Evolutionary conservation across 2,797 vertebrate genomes (phyloP).

Genomic region (Hirundo rustica): DNA sequence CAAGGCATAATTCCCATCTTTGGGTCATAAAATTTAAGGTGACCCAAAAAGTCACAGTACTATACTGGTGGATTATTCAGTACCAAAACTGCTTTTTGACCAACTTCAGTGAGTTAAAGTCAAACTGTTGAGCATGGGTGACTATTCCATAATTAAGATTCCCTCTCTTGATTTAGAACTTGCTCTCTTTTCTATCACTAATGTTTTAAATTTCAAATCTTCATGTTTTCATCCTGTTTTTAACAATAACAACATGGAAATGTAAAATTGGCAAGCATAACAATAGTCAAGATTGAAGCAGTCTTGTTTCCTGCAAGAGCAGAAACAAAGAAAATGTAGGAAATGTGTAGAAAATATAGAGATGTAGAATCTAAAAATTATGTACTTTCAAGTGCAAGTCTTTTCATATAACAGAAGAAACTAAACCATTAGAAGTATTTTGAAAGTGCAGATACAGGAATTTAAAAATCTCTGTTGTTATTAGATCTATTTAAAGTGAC

Average conservation of each 20-base stretch:
- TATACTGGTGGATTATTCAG: background rate
- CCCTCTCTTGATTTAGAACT: background rate
- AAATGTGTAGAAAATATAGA: background rate
- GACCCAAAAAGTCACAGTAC: background rate
- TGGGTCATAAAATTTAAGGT: background rate
- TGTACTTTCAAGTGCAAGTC: background rate
- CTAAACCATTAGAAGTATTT: background rate
- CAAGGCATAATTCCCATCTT: background rate
- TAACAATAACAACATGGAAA: background rate
- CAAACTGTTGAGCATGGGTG: background rate
- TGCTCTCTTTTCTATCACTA: background rate
- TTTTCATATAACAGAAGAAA: constrained; percentile 9
- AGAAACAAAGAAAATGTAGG: background rate
- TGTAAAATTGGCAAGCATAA: background rate
- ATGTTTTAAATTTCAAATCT: background rate
- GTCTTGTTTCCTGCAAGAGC: background rate
- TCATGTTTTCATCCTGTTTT: background rate
- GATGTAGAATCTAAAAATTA: background rate
- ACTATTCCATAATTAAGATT: background rate
- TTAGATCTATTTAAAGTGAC: background rate
- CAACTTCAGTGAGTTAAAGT: background rate
- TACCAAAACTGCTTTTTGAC: background rate
- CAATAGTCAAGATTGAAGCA: background rate
- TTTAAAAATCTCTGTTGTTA: background rate
- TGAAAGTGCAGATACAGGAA: background rate